phyloP scores from a whole-genome alignment of 2,113 vertebrate genomes.

The Lycaon pictus region DNA sequence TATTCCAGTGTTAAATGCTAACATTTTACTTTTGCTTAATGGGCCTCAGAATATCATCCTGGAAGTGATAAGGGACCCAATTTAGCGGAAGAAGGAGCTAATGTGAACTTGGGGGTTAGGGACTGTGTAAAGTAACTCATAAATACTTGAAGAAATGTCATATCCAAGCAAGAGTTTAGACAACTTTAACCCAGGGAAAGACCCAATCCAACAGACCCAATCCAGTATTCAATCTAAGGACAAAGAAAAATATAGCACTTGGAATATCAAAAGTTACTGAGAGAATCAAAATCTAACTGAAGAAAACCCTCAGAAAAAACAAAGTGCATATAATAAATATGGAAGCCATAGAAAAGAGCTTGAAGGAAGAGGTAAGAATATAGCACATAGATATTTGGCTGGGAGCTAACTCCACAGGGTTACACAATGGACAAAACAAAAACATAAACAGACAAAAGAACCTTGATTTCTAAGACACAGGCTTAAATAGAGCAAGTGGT shows the following conservation, averaged over 20 bases:
- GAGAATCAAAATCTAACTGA: not conserved
- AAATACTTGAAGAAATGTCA: not conserved
- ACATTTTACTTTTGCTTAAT: not conserved
- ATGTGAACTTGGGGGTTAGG: not conserved
- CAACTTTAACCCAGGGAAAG: not conserved
- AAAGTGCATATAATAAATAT: not conserved
- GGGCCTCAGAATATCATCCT: not conserved
- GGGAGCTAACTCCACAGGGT: not conserved
- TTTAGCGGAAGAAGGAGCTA: not conserved
- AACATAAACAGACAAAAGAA: not conserved
- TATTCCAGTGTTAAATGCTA: not conserved
- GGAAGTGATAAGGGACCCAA: not conserved
- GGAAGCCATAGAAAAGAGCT: not conserved
- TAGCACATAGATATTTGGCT: not conserved
- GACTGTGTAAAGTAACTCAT: not conserved
- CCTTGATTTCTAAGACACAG: not conserved
- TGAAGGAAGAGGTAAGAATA: not conserved
- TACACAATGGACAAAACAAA: not conserved
- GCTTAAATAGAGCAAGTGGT: not conserved
- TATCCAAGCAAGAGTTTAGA: not conserved
- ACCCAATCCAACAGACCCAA: not conserved
- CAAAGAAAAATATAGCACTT: not conserved
- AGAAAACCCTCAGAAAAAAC: not conserved
- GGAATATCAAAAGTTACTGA: not conserved
- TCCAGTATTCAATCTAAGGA: not conserved